Percentiles rank a stretch among this genome's conserved stretches.
These are phyloP conservation scores for Enteromius treurensis DNA, from an alignment of 2,797 vertebrate species.

Conservation along the genomic window DNA sequence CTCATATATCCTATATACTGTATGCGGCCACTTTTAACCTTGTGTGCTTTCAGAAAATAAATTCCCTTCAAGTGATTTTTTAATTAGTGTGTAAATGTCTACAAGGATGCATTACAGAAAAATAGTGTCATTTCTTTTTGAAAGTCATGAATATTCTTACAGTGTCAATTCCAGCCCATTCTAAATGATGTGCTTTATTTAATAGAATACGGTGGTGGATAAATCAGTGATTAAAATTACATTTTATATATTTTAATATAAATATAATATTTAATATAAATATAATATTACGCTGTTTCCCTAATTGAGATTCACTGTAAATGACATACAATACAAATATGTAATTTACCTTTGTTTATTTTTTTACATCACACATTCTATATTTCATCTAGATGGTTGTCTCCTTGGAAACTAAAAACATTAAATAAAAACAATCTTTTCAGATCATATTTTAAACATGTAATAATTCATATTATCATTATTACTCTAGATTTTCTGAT, in stretches of 20 bases:
- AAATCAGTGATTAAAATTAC: background rate
- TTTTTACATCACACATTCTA: background rate
- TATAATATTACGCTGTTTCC: background rate
- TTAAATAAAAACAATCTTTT: background rate
- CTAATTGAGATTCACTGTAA: background rate
- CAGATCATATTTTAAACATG: background rate
- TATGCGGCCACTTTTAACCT: background rate
- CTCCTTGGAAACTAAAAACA: background rate
- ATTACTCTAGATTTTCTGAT: background rate
- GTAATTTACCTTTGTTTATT: background rate
- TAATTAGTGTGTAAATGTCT: background rate
- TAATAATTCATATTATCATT: background rate
- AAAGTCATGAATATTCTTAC: background rate
- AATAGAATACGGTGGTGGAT: background rate
- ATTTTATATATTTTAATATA: background rate
- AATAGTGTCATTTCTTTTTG: background rate
- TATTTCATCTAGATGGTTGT: background rate
- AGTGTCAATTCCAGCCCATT: background rate
- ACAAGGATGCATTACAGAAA: background rate
- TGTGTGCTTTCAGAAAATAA: conserved; percentile 1
- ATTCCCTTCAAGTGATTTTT: background rate
- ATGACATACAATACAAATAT: background rate
- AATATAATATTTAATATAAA: background rate
- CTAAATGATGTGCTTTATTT: background rate
- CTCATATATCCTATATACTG: background rate